Percentiles rank a stretch among this genome's conserved stretches.
phyloP scores from a whole-genome alignment of 2,888 invertebrate species.

The Pharmacophagus antenor region DNA sequence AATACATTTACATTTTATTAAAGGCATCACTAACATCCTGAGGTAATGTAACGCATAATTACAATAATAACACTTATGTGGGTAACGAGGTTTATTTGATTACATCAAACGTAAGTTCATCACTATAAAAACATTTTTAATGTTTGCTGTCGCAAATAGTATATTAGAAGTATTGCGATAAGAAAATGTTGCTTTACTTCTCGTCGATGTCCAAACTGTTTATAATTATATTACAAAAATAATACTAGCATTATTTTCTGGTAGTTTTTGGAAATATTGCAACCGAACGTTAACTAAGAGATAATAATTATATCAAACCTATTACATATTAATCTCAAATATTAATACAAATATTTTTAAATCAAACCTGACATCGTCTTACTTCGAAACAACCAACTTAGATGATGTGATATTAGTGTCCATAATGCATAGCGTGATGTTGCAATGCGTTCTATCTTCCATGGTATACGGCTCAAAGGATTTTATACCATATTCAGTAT shows the following conservation, averaged over 20 bases:
- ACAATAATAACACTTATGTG: constrained; percentile 18
- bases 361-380: constrained; percentile 19
- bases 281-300: too few species aligned
- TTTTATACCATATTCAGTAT: not conserved
- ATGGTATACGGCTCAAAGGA: not conserved
- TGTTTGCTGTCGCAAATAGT: constrained; percentile 5
- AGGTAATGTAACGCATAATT: constrained; percentile 29
- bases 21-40: constrained; percentile 27
- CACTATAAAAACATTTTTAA: constrained; percentile 5
- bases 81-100: constrained; percentile 21
- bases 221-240: not conserved
- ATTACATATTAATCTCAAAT: too few species aligned
- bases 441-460: constrained; percentile 16
- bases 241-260: not conserved
- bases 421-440: constrained; percentile 22
- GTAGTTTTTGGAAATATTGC: too few species aligned
- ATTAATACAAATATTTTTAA: too few species aligned
- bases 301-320: too few species aligned
- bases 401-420: constrained; percentile 22
- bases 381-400: constrained; percentile 6
- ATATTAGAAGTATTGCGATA: constrained; percentile 7
- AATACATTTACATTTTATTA: constrained; percentile 38
- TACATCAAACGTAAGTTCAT: constrained; percentile 3
- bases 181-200: constrained; percentile 3
- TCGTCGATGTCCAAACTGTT: not conserved